Conservation (phyloP, 1,140 invertebrate genomes). For the Diprion similis region DNA sequence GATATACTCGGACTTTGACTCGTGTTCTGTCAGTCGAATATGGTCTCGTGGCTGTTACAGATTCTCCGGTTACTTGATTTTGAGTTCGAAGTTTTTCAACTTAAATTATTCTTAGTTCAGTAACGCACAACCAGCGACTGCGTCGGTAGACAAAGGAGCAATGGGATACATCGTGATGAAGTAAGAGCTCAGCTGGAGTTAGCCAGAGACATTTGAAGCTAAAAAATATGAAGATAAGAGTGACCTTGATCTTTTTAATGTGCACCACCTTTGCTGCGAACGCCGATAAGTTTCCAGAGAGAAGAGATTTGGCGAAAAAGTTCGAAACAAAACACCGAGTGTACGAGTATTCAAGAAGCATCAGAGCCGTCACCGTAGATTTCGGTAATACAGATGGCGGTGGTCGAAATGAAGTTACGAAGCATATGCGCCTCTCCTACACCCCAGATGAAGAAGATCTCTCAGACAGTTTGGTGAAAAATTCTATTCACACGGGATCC, state of each 20-base stretch:
- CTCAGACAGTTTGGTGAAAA: background rate
- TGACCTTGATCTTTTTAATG: background rate
- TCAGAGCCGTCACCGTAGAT: background rate
- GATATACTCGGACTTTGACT: too few species aligned
- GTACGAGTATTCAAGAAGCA: background rate
- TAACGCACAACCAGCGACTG: too few species aligned
- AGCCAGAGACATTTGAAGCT: too few species aligned
- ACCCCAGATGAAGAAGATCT: too few species aligned
- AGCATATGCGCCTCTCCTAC: too few species aligned
- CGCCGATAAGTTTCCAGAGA: background rate
- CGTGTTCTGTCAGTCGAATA: too few species aligned
- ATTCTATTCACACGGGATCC: background rate
- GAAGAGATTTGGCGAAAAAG: background rate
- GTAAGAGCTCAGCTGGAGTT: background rate
- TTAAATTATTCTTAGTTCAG: too few species aligned
- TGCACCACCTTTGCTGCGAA: background rate
- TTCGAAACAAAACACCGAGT: background rate
- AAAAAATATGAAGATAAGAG: slow-evolving; percentile 1
- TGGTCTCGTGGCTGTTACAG: too few species aligned
- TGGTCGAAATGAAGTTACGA: too few species aligned
- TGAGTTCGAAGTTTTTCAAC: too few species aligned
- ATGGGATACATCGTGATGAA: background rate
- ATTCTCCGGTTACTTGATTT: too few species aligned
- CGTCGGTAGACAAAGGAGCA: background rate
- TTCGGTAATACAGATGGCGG: background rate